phyloP scores from a whole-genome alignment of 2,888 invertebrate species.

The Octodonta nipae region DNA sequence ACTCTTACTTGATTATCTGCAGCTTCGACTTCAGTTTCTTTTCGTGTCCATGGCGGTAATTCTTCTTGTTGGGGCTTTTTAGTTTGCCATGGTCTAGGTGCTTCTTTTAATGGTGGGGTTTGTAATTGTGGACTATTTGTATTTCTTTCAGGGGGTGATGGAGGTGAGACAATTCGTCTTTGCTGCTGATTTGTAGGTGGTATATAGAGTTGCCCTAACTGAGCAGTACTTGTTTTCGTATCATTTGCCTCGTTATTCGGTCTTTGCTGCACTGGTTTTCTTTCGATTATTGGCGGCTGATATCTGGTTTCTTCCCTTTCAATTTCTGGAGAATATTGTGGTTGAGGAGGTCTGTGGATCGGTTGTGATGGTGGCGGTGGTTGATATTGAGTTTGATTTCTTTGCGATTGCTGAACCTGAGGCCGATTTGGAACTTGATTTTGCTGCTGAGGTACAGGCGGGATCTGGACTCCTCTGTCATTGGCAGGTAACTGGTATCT shows the following conservation, averaged over 20 bases:
- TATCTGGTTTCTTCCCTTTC: constrained; percentile 21
- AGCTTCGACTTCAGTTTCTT: constrained; percentile 18
- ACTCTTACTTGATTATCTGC: too few relatives aligned
- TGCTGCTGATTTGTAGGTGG: constrained; percentile 33
- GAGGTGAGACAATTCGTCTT: constrained; percentile 18
- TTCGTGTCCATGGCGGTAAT: constrained; percentile 40
- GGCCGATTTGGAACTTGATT: too few relatives aligned
- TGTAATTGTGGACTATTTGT: constrained; percentile 31
- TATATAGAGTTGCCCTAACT: constrained; percentile 43
- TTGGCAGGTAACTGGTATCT: constrained; percentile 34
- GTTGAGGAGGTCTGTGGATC: constrained; percentile 19
- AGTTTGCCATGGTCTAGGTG: constrained; percentile 47
- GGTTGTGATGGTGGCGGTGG: constrained; percentile 10
- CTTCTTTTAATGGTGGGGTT: constrained; percentile 40
- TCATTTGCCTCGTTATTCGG: constrained; percentile 13
- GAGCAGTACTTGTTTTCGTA: constrained; percentile 24
- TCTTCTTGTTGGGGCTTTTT: constrained; percentile 36
- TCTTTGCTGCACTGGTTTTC: constrained; percentile 11
- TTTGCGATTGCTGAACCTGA: constrained; percentile 10
- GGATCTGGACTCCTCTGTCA: constrained; percentile 15
- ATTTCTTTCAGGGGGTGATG: constrained; percentile 19
- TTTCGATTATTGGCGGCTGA: constrained; percentile 22
- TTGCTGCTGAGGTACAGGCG: constrained; percentile 18
- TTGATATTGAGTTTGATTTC: constrained; percentile 11
- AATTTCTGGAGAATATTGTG: constrained; percentile 11